Base-by-base conservation (phyloP, 2,888 invertebrate species). In the Lithosia quadra region DNA sequence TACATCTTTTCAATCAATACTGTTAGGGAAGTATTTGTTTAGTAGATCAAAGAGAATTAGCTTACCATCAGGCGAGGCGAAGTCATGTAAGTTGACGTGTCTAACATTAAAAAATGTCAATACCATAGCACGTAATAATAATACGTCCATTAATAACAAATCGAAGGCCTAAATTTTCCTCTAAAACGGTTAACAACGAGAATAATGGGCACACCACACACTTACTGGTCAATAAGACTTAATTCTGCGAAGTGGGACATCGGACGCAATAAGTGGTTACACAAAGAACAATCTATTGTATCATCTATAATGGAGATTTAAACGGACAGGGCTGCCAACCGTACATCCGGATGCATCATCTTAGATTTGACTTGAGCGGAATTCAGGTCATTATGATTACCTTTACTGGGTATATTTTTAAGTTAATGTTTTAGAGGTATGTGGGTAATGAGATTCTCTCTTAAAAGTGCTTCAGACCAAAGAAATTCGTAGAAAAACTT, bases 181-280 rank as follows among this genome's bases (percentile, higher is more conserved):
- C 49, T 56, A 24, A 56, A 56, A 56, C 24, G 56, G 18, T 63
- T 33, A 61, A 21, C 21, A 59, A 21, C 21, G 24, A 62, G 49
- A 65, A 69, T 61, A 78, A 75, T 71, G 63, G 67, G 67, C 57
- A n/a, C 72, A 71, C 56, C 67, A 69, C 69, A 67, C 62, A 63
- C 66, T 72, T 72, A 65, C 60, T 69, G 68, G 74, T 68, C 77
- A 79, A 84, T 84, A 84, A 79, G 80, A 76, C 68, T 71, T 73
- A 71, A 75, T 77, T 79, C 74, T 67, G 72, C 72, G 73, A 82
- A 82, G 73, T 79, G 63, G 86, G 69, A 63, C 85, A 77, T 76
- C 71, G 78, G 66, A 74, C 74, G 72, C 67, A 66, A 75, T 74
- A 73, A 69, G 74, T 69, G 67, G 61, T 72, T 69, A 76, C 63